Conservation (phyloP, 2,888 invertebrate genomes). For the Epistrophe grossulariae region DNA sequence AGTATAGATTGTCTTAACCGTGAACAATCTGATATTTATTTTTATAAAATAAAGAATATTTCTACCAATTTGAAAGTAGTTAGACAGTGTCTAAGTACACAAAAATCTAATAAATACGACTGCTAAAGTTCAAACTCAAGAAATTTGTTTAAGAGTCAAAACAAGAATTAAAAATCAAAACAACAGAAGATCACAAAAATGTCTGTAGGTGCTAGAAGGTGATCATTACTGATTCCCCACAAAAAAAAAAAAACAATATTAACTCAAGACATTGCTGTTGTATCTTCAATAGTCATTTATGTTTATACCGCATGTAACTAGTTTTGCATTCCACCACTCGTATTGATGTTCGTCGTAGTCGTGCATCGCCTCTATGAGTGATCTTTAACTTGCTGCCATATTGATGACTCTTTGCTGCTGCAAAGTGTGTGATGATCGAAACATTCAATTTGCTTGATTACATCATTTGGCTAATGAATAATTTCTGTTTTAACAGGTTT, state of each 20-base stretch:
- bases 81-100: no score
- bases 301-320: constrained; percentile 45
- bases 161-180: constrained; percentile 9
- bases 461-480: constrained; percentile 73
- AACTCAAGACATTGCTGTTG: constrained; percentile 9
- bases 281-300: constrained; percentile 60
- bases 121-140: constrained; percentile 2
- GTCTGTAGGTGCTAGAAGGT: constrained; percentile 59
- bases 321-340: constrained; percentile 61
- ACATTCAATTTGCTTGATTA: constrained; percentile 74
- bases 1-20: no score
- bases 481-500: constrained; percentile 72
- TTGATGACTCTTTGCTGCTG: constrained; percentile 32
- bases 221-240: constrained; percentile 44
- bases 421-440: constrained; percentile 47
- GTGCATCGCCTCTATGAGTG: constrained; percentile 25
- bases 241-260: constrained; percentile 37
- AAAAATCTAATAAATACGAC: no score
- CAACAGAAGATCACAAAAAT: constrained; percentile 46
- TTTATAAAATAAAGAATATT: no score
- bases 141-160: constrained; percentile 17
- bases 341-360: constrained; percentile 2
- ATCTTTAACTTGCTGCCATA: constrained; percentile 38
- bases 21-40: no score
- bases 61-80: no score